Base-by-base conservation (phyloP, 2,113 vertebrate genomes). In the Tylochromis polylepis region DNA sequence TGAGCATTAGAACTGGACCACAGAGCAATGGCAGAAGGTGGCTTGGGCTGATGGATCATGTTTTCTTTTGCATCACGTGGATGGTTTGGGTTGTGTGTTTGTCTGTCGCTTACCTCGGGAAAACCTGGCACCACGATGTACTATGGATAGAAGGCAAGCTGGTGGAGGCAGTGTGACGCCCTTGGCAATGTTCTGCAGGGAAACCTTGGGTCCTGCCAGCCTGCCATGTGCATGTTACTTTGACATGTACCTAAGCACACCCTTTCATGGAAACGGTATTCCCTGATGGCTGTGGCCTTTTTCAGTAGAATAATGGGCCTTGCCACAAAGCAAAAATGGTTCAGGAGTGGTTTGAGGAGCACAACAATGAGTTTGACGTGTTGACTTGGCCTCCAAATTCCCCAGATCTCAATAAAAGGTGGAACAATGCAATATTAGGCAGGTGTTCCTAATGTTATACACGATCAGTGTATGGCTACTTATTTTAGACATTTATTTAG, bases 41-140 rank as follows among this genome's bases (percentile, higher is more conserved):
- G 62, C 62, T 41, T 41, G 62, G 36, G 41, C 36, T 67, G 36
- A 22, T 67, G 62, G 20, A 67, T 41, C 0, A 41, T 14, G 20
- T 36, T 9, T 41, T 41, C 36, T 67, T 67, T 41, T 67, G 36
- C 36, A 41, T 67, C 62, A 67, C 62, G 2, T 15, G 36, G 34
- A 67, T 67, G 36, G 62, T 22, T 11, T 8, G 0, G 20, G 20
- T 65, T 65, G 12, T 65, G 34, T 3, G 34, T 38, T 65, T 3
- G 34, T 41, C 34, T 41, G 36, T 67, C 36, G 11, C 36, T 22
- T 67, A 67, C 36, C 36, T 67, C 20, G 0, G 1, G 62, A 67
- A 41, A 22, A 22, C n/a, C 36, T 67, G 11, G 0, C 62, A 67
- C 0, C 10, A 3, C 2, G 7, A 67, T 67, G 11, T 11, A 38